Evolutionary conservation across 53 echinoderm and acorn worm species (phyloP).

Genomic region (Arbacia lixula): DNA sequence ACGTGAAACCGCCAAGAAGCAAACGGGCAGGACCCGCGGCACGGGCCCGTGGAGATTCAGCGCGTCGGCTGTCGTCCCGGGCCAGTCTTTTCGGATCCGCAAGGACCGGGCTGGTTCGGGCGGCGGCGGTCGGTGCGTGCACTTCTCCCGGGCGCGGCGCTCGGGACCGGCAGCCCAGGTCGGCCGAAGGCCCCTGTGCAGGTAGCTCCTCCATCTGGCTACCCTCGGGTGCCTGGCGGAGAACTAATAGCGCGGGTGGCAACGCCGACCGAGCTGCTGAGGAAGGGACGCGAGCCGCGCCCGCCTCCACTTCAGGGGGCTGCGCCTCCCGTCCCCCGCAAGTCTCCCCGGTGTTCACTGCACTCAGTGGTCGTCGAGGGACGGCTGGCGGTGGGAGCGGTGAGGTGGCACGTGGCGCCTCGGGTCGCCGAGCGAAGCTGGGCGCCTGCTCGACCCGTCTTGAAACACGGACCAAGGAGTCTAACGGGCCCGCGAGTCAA

Average conservation of each 20-base stretch:
- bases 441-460: conserved; percentile 44
- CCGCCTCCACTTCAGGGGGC: conserved; percentile 34
- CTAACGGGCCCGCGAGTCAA: conserved; percentile 65
- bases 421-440: conserved; percentile 37
- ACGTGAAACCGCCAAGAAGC: conserved; percentile 95
- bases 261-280: conserved; percentile 39
- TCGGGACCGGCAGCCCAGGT: conserved; percentile 54
- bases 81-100: conserved; percentile 30
- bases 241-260: conserved; percentile 48
- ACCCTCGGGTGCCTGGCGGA: conserved; percentile 6
- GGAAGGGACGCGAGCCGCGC: conserved; percentile 50
- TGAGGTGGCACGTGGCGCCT: conserved; percentile 37
- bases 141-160: conserved; percentile 56
- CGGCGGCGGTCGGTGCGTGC: conserved; percentile 47
- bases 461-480: conserved; percentile 59
- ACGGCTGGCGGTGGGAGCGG: conserved; percentile 29
- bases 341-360: conserved; percentile 28
- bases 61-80: conserved; percentile 50
- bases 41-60: conserved; percentile 79
- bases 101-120: conserved; percentile 53
- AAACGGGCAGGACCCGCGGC: conserved; percentile 90
- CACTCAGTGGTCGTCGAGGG: conserved; percentile 45
- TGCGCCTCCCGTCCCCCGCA: conserved; percentile 49
- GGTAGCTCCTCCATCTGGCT: conserved; percentile 27
- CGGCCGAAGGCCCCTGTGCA: conserved; percentile 30